phyloP scores from a whole-genome alignment of 2,113 vertebrate genomes.

The Chitala chitala region DNA sequence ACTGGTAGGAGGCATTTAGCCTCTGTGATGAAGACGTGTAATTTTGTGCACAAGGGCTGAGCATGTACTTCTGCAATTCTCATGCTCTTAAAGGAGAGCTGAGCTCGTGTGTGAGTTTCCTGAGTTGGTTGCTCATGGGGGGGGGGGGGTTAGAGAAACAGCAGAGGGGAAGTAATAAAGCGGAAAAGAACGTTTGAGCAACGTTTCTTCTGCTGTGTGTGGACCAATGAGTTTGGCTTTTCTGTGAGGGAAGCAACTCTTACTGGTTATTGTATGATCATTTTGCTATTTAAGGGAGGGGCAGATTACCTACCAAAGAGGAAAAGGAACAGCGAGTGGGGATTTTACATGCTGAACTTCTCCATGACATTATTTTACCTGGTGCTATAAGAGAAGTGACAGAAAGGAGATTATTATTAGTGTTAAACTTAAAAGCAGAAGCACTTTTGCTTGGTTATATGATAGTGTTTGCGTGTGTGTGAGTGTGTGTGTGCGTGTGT shows the following conservation, averaged over 20 bases:
- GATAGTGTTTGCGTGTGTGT: too few relatives aligned
- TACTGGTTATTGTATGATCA: not conserved
- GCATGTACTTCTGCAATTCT: not conserved
- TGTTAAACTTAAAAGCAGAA: not conserved
- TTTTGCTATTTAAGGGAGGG: slow-evolving; percentile 1
- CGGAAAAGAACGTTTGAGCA: slow-evolving; percentile 1
- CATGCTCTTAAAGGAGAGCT: not conserved
- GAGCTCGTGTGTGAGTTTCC: not conserved
- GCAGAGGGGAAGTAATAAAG: not conserved
- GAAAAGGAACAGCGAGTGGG: not conserved
- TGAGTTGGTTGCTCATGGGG: not conserved
- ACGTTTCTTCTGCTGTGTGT: too few relatives aligned
- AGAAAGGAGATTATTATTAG: not conserved
- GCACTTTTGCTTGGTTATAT: too few relatives aligned
- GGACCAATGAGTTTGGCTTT: not conserved
- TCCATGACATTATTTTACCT: not conserved
- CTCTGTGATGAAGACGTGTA: too few relatives aligned
- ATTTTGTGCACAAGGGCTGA: too few relatives aligned
- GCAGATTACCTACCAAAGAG: not conserved
- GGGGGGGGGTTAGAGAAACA: not conserved
- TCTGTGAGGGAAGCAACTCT: not conserved
- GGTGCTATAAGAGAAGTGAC: too few relatives aligned
- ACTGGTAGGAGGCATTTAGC: too few relatives aligned
- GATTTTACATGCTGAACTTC: too few relatives aligned
- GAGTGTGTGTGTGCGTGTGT: too few relatives aligned